phyloP scores from a whole-genome alignment of 2,888 invertebrate species.

The Monochamus alternatus region DNA sequence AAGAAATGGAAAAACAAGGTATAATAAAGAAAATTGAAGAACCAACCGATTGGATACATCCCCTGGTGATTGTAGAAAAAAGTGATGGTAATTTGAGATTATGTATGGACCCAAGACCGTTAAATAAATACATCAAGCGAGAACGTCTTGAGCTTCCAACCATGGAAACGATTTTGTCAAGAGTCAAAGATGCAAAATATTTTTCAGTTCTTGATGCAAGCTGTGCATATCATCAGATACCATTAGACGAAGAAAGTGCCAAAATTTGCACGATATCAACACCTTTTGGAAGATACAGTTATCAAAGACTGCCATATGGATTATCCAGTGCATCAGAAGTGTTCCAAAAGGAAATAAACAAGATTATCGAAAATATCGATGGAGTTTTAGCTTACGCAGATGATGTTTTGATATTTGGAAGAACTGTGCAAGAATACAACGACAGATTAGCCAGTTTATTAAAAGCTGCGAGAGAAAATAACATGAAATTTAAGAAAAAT shows the following conservation, averaged over 20 bases:
- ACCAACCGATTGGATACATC: conserved; percentile 23
- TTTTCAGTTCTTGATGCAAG: conserved; percentile 32
- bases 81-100: conserved; percentile 12
- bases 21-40: conserved; percentile 19
- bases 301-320: conserved; percentile 3
- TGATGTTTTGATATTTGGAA: neutral
- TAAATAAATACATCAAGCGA: conserved; percentile 25
- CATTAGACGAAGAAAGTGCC: conserved; percentile 3
- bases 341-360: neutral
- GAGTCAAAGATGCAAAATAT: conserved; percentile 19
- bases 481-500: conserved; percentile 18
- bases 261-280: conserved; percentile 12
- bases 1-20: conserved; percentile 14
- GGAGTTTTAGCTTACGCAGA: conserved; percentile 1
- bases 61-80: conserved; percentile 8
- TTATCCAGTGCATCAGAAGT: neutral
- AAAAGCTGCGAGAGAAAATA: conserved; percentile 9
- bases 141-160: conserved; percentile 15
- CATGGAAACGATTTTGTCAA: neutral
- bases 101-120: conserved; percentile 34
- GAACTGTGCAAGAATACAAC: neutral
- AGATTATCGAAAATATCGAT: neutral
- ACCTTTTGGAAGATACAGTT: conserved; percentile 8
- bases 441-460: neutral
- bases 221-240: conserved; percentile 21